Evolutionary conservation across 2,113 vertebrate genomes (phyloP).

Genomic region (Gobius niger): DNA sequence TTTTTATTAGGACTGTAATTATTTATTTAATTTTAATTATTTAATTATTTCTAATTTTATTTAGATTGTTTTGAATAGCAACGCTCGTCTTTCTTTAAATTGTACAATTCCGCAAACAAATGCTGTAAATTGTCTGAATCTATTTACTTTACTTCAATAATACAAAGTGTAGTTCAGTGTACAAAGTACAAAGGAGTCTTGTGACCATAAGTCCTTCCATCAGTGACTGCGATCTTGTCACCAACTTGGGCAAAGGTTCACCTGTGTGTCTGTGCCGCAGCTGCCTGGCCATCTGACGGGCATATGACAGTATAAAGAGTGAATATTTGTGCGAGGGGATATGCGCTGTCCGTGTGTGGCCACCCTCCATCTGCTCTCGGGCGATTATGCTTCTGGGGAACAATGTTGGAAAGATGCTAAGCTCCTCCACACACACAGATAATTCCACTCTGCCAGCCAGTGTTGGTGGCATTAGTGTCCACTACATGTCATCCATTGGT

Average conservation of each 20-base stretch:
- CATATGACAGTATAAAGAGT: slow-evolving; percentile 13
- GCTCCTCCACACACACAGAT: slow-evolving; percentile 48
- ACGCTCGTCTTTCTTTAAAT: too few species aligned
- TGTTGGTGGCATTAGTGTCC: slow-evolving; percentile 53
- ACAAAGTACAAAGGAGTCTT: background rate
- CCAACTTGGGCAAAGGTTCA: slow-evolving; percentile 53
- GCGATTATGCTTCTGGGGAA: slow-evolving; percentile 83
- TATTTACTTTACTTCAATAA: background rate
- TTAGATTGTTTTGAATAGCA: too few species aligned
- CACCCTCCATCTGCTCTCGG: slow-evolving; percentile 88
- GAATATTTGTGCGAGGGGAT: slow-evolving; percentile 64
- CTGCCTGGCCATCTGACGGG: slow-evolving; percentile 29
- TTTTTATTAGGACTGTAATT: too few species aligned
- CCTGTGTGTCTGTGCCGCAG: slow-evolving; percentile 14
- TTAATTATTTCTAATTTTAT: too few species aligned
- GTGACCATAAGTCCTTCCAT: background rate
- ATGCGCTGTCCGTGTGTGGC: slow-evolving; percentile 48
- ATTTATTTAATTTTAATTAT: too few species aligned
- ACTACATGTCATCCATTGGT: slow-evolving; percentile 38
- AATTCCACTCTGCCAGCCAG: slow-evolving; percentile 53
- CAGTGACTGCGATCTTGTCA: background rate
- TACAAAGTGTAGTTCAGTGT: background rate
- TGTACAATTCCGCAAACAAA: too few species aligned
- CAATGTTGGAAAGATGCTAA: slow-evolving; percentile 70
- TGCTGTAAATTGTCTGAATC: background rate